phyloP scores from a whole-genome alignment of 2,113 vertebrate genomes.

The Thryonomys swinderianus region DNA sequence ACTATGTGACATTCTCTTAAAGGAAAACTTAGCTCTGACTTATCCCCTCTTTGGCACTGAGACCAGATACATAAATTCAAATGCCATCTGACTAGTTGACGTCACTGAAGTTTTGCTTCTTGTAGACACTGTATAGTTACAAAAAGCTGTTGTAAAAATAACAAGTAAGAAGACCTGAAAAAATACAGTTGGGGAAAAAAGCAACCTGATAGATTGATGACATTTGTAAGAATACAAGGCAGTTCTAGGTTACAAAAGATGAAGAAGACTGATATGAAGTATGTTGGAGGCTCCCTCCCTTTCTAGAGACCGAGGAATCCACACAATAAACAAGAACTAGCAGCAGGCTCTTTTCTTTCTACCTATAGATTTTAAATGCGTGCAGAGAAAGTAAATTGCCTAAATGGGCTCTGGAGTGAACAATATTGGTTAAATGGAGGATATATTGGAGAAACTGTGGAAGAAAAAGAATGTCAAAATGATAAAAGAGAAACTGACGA shows the following conservation, averaged over 20 bases:
- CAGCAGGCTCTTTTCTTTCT: neutral
- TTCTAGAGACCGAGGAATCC: neutral
- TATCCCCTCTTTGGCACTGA: neutral
- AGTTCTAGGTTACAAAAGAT: neutral
- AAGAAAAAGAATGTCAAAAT: neutral
- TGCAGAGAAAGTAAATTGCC: neutral
- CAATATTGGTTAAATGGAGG: neutral
- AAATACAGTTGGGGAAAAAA: neutral
- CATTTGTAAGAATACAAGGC: neutral
- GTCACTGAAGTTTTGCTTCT: neutral
- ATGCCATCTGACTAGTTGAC: neutral
- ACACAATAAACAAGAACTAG: neutral
- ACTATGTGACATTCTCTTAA: neutral
- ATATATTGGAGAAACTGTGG: neutral
- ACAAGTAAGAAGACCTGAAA: neutral
- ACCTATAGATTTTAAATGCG: neutral
- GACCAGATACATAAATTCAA: slow-evolving; percentile 24
- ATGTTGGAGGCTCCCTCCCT: neutral
- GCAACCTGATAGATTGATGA: neutral
- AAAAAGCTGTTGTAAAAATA: neutral
- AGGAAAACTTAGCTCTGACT: neutral
- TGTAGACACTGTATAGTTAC: neutral
- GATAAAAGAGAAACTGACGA: neutral
- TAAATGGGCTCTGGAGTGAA: neutral
- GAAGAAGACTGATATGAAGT: neutral